Conservation (phyloP, 2,113 vertebrate species). For the Boulengeromyrus knoepffleri region DNA sequence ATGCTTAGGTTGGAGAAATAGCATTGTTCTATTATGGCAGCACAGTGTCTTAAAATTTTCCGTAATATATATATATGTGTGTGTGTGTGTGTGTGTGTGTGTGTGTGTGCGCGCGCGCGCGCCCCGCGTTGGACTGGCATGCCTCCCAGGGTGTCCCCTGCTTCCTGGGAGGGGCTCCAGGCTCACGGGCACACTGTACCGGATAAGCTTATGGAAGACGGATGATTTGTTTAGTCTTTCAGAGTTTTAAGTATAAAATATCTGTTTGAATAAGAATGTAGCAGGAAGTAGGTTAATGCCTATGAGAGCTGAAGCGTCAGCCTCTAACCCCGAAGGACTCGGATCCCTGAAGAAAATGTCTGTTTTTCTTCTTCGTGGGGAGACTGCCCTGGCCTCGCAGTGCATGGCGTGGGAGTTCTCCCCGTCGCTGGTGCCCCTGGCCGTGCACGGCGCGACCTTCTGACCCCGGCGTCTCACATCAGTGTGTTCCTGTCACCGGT, state of each 20-base stretch:
- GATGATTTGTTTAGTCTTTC: neutral
- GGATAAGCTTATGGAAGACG: neutral
- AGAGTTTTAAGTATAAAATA: slow-evolving; percentile 6
- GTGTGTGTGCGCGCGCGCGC: neutral
- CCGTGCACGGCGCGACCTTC: neutral
- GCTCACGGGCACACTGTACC: neutral
- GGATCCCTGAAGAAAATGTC: neutral
- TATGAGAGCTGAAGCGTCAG: neutral
- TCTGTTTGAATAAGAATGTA: neutral
- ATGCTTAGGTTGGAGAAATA: neutral
- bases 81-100: neutral
- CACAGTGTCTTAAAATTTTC: neutral
- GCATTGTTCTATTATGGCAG: neutral
- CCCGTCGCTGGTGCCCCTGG: neutral
- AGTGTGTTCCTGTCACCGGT: slow-evolving; percentile 26
- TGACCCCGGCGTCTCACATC: neutral
- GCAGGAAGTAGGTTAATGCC: slow-evolving; percentile 3
- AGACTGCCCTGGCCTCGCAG: neutral
- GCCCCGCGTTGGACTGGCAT: neutral
- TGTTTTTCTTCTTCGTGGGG: neutral
- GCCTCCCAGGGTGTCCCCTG: neutral
- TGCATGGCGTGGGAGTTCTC: neutral
- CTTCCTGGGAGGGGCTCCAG: neutral
- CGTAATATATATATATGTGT: too few species aligned
- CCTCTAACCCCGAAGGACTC: neutral